Conservation (phyloP, 1,140 invertebrate species). For the Octopus sinensis region DNA sequence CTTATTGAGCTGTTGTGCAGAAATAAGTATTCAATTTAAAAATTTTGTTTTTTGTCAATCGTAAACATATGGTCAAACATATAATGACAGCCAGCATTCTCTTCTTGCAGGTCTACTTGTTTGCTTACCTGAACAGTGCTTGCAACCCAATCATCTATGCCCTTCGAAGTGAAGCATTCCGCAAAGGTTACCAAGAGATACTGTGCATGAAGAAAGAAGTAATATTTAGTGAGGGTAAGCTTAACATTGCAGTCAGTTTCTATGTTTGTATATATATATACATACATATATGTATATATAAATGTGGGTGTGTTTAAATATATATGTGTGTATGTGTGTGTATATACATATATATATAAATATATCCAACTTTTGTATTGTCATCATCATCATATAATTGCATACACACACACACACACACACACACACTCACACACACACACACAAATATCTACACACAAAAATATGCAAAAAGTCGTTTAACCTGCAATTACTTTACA, state of each 20-base stretch:
- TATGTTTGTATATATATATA: neutral
- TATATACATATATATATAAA: neutral
- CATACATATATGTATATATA: neutral
- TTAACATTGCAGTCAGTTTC: too few relatives aligned
- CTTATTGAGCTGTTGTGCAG: too few relatives aligned
- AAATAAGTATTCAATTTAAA: too few relatives aligned
- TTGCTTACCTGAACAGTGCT: slow-evolving; percentile 59
- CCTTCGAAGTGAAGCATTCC: slow-evolving; percentile 58
- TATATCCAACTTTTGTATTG: neutral
- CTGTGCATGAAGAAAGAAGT: slow-evolving; percentile 49
- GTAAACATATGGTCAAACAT: too few relatives aligned
- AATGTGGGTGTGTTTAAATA: neutral
- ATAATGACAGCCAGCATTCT: neutral
- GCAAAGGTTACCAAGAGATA: slow-evolving; percentile 59
- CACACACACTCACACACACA: too few relatives aligned
- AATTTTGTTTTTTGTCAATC: too few relatives aligned
- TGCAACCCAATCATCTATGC: slow-evolving; percentile 61
- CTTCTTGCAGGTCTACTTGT: slow-evolving; percentile 55
- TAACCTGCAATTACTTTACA: too few relatives aligned
- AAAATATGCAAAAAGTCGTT: too few relatives aligned
- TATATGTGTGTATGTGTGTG: neutral
- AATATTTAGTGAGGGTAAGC: slow-evolving; percentile 49
- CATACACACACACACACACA: too few relatives aligned
- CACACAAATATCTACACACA: too few relatives aligned
- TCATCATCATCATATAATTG: too few relatives aligned